Percentiles rank a stretch among this genome's conserved stretches.
These are phyloP conservation scores for Mythimna ferrago DNA, from an alignment of 2,888 invertebrate genomes.

Conservation along the genomic window DNA sequence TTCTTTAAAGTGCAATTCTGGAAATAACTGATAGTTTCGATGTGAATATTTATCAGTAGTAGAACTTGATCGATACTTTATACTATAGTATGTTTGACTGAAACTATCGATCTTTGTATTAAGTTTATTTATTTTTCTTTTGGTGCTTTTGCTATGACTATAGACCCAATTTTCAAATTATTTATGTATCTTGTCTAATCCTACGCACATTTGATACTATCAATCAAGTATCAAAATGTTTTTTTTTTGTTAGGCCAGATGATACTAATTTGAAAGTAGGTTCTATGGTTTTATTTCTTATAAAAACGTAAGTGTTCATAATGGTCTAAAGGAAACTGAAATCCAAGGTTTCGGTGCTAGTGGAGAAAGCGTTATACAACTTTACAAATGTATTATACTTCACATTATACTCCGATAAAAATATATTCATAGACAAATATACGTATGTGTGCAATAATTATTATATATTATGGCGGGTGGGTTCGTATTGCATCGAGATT, in stretches of 20 bases:
- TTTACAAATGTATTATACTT: constrained; percentile 66
- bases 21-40: neutral
- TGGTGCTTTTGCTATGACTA: constrained; percentile 48
- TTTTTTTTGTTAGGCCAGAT: neutral
- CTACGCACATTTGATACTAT: constrained; percentile 4
- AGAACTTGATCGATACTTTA: constrained; percentile 26
- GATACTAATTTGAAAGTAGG: constrained; percentile 24
- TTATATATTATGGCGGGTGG: constrained; percentile 22
- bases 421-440: constrained; percentile 62
- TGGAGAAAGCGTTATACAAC: constrained; percentile 72
- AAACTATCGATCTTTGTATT: constrained; percentile 49
- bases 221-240: neutral
- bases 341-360: constrained; percentile 85
- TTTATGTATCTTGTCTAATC: neutral
- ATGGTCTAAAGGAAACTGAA: constrained; percentile 83
- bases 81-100: constrained; percentile 29
- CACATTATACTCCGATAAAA: constrained; percentile 58
- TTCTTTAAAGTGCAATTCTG: neutral
- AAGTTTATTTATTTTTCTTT: constrained; percentile 48
- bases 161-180: constrained; percentile 38
- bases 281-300: constrained; percentile 53
- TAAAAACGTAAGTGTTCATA: constrained; percentile 86
- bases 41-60: constrained; percentile 16
- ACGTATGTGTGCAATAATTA: constrained; percentile 64
- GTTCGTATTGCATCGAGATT: constrained; percentile 19